Conservation (phyloP, 2,113 vertebrate species). For the Emydura subglobosa region DNA sequence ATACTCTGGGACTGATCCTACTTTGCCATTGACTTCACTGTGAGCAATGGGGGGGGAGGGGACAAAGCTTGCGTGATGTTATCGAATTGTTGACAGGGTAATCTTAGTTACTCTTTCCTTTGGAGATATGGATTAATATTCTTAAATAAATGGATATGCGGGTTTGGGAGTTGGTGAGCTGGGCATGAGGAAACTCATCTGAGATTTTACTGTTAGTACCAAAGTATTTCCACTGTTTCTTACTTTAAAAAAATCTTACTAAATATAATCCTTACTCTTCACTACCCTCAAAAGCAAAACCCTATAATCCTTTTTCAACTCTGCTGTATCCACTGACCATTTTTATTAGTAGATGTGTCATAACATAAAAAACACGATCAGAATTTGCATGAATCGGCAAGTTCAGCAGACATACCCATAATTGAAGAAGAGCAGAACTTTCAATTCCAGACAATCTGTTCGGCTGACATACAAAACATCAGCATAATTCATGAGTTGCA, state of each 20-base stretch:
- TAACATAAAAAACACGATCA: neutral
- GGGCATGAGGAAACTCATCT: neutral
- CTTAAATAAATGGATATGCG: neutral
- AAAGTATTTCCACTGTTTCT: neutral
- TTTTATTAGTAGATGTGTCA: neutral
- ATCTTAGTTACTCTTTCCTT: neutral
- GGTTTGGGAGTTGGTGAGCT: neutral
- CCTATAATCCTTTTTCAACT: neutral
- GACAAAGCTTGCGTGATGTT: too few relatives aligned
- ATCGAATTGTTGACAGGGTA: neutral
- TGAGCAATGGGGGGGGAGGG: neutral
- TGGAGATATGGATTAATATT: neutral
- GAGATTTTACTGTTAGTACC: neutral
- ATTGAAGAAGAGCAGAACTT: neutral
- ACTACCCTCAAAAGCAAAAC: neutral
- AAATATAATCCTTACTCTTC: neutral
- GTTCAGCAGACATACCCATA: neutral
- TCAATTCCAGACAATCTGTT: neutral
- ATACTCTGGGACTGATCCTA: neutral
- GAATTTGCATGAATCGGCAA: neutral
- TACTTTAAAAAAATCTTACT: neutral
- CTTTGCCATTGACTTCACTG: neutral
- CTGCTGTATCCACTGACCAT: neutral
- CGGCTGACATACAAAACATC: neutral
- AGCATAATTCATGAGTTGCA: neutral